Evolutionary conservation across 2,888 invertebrate species (phyloP).

Genomic region (Scaptomyza polygonia): DNA sequence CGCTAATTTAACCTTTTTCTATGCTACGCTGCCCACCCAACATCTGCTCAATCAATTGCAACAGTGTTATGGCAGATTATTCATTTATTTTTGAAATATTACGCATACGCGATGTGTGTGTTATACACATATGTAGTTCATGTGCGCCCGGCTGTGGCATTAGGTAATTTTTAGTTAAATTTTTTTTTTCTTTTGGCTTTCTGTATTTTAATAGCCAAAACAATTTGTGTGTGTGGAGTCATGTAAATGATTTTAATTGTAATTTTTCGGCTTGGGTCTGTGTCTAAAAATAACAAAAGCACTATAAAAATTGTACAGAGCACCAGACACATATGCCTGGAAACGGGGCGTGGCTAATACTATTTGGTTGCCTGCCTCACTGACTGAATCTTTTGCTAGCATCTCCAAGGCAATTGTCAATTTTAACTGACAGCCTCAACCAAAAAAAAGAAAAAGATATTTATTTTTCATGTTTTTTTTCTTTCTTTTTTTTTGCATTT

Average conservation of each 20-base stretch:
- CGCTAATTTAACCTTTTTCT: constrained; percentile 61
- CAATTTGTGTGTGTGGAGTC: constrained; percentile 29
- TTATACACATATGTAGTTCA: neutral
- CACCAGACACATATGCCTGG: constrained; percentile 35
- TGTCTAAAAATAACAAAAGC: constrained; percentile 35
- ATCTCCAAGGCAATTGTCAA: constrained; percentile 47
- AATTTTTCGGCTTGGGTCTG: constrained; percentile 42
- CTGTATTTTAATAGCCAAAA: constrained; percentile 51
- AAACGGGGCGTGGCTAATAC: constrained; percentile 43
- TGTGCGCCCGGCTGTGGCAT: constrained; percentile 55
- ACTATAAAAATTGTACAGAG: constrained; percentile 22
- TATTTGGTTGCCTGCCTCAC: constrained; percentile 13
- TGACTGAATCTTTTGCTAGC: neutral
- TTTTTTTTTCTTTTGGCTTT: constrained; percentile 24
- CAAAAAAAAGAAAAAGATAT: constrained; percentile 24
- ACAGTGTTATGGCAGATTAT: constrained; percentile 52
- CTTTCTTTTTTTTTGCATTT: constrained; percentile 11
- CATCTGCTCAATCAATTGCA: constrained; percentile 51
- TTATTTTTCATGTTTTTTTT: neutral
- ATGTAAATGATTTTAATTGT: constrained; percentile 78
- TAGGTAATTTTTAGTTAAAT: constrained; percentile 67
- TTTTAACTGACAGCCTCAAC: constrained; percentile 29
- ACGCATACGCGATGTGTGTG: constrained; percentile 66
- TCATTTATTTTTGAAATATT: constrained; percentile 74
- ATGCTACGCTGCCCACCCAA: constrained; percentile 3